Percentiles rank a stretch among this genome's conserved stretches.
Conservation (phyloP, 2,113 vertebrate genomes). For the Hydrolagus affinis region DNA sequence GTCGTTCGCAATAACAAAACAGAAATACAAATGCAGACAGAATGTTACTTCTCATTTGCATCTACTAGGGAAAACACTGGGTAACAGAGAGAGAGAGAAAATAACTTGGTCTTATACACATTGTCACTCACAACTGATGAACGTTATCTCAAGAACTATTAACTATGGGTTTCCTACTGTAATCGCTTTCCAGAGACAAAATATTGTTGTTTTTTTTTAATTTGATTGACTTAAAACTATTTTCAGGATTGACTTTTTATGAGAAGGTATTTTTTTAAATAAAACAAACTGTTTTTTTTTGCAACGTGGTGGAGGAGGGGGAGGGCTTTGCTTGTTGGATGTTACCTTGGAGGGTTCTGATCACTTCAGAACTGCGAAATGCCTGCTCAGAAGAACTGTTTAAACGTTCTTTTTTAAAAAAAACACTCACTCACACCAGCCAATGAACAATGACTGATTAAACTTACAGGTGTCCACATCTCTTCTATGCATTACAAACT, state of each 20-base stretch:
- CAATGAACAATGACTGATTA: conserved; percentile 21
- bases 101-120: background rate
- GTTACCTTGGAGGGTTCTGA: background rate
- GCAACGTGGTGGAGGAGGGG: too few relatives aligned
- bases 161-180: background rate
- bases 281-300: too few relatives aligned
- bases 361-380: conserved; percentile 9
- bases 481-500: conserved; percentile 21
- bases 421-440: too few relatives aligned
- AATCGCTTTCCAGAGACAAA: conserved; percentile 14
- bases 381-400: conserved; percentile 26
- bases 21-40: background rate
- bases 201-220: too few relatives aligned
- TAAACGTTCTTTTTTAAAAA: conserved; percentile 16
- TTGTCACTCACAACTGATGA: background rate
- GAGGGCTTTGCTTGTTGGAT: conserved; percentile 6
- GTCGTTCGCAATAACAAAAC: background rate
- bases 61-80: background rate
- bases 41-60: background rate
- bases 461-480: conserved; percentile 11
- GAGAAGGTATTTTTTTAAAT: too few relatives aligned
- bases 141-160: background rate
- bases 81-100: background rate
- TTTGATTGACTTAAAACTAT: too few relatives aligned
- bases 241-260: too few relatives aligned